Percentiles rank a stretch among this genome's conserved stretches.
Conservation (phyloP, 2,113 vertebrate species). For the Rynchops niger region DNA sequence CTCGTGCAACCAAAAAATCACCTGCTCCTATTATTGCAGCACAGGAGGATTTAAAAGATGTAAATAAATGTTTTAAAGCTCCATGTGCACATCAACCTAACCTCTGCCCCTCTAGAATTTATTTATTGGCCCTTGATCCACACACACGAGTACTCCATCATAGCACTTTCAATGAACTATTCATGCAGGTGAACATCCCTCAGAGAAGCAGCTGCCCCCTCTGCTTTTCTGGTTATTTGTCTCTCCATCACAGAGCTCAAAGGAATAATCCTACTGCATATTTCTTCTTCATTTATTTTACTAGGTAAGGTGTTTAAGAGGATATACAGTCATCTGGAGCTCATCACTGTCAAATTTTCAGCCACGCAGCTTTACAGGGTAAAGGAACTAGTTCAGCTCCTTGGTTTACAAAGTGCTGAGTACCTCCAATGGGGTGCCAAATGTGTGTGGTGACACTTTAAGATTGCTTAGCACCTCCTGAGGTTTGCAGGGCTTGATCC, state of each 20-base stretch:
- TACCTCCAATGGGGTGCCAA: conserved; percentile 38
- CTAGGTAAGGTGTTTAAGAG: conserved; percentile 51
- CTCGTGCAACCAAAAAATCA: conserved; percentile 3
- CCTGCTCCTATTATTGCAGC: neutral
- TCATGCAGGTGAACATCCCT: neutral
- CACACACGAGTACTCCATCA: neutral
- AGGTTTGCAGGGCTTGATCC: neutral
- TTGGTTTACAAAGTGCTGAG: conserved; percentile 45
- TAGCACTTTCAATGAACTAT: neutral
- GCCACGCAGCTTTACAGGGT: neutral
- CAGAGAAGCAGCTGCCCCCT: neutral
- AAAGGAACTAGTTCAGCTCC: conserved; percentile 10
- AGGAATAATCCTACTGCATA: neutral
- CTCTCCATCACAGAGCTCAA: neutral
- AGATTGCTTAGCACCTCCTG: neutral
- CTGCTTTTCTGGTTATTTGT: neutral
- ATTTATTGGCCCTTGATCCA: neutral
- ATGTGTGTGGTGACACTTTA: neutral
- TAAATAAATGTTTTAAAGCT: neutral
- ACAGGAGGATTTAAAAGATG: neutral
- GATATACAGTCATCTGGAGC: conserved; percentile 45
- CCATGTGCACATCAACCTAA: neutral
- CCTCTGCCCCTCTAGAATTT: neutral
- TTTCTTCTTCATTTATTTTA: conserved; percentile 54
- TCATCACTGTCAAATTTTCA: conserved; percentile 52